Conservation (phyloP, 2,113 vertebrate species). For the Lanius collurio region DNA sequence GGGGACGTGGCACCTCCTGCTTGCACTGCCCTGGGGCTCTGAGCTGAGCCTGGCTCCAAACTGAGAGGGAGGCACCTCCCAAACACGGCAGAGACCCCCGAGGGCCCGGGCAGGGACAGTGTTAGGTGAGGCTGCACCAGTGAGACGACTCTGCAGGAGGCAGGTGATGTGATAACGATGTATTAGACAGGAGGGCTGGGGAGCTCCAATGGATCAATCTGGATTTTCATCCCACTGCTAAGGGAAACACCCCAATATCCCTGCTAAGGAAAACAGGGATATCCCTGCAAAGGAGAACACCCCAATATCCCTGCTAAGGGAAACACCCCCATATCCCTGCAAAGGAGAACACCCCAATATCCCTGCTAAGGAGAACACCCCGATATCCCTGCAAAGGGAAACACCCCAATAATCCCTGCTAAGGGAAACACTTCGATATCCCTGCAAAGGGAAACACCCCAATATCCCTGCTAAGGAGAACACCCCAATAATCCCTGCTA, state of each 20-base stretch:
- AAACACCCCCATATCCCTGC: no score
- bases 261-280: no score
- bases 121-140: rapidly evolving
- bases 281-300: neutral
- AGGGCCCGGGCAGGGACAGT: neutral
- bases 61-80: neutral
- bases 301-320: no score
- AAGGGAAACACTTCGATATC: no score
- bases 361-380: no score
- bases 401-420: no score
- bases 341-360: no score
- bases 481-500: no score
- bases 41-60: rapidly evolving
- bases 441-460: neutral
- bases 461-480: no score
- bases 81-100: neutral
- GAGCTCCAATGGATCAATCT: rapidly evolving
- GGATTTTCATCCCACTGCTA: neutral
- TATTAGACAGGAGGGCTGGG: rapidly evolving
- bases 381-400: neutral
- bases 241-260: no score
- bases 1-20: neutral
- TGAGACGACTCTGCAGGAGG: neutral
- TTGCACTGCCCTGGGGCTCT: rapidly evolving
- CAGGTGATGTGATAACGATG: rapidly evolving